Conservation (phyloP, 1,140 invertebrate genomes). For the Zaprionus kolodkinae region DNA sequence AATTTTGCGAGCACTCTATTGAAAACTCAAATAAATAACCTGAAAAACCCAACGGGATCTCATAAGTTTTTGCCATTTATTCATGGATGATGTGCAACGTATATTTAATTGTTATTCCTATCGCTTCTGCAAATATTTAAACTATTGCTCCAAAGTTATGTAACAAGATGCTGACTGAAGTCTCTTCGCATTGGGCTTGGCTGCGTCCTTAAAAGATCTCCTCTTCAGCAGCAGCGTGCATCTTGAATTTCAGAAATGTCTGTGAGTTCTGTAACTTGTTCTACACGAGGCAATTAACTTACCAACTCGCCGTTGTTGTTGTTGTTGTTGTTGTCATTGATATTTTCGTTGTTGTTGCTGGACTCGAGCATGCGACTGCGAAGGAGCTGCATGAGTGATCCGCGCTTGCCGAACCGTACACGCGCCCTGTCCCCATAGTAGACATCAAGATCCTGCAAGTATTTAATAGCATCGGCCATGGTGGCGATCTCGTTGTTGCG, state of each 20-base stretch:
- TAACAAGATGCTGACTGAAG: slow-evolving; percentile 35
- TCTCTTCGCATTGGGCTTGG: slow-evolving; percentile 5
- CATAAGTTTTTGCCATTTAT: slow-evolving; percentile 17
- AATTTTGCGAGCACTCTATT: slow-evolving; percentile 16
- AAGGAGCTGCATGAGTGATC: slow-evolving; percentile 54
- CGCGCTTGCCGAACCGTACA: slow-evolving; percentile 70
- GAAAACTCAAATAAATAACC: slow-evolving; percentile 34
- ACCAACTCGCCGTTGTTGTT: slow-evolving; percentile 58
- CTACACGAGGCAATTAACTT: slow-evolving; percentile 3
- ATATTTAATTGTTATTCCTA: slow-evolving; percentile 11
- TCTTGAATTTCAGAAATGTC: slow-evolving; percentile 30
- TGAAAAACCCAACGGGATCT: neutral
- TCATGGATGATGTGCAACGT: slow-evolving; percentile 32
- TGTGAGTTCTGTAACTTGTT: neutral
- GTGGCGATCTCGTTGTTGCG: slow-evolving; percentile 78
- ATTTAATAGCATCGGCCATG: slow-evolving; percentile 81
- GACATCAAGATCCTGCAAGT: slow-evolving; percentile 79
- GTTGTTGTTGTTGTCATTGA: slow-evolving; percentile 24
- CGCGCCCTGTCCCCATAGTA: slow-evolving; percentile 79
- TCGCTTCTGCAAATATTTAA: slow-evolving; percentile 41
- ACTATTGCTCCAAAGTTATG: slow-evolving; percentile 70
- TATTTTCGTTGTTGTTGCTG: slow-evolving; percentile 25
- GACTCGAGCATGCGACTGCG: slow-evolving; percentile 57
- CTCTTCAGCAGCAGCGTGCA: slow-evolving; percentile 51
- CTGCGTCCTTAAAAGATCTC: slow-evolving; percentile 49